A percentile compares a stretch with the other conserved stretches of the same genome.
These are phyloP conservation scores for Alosa alosa DNA, from an alignment of 2,113 vertebrate genomes.

Conservation along the genomic window DNA sequence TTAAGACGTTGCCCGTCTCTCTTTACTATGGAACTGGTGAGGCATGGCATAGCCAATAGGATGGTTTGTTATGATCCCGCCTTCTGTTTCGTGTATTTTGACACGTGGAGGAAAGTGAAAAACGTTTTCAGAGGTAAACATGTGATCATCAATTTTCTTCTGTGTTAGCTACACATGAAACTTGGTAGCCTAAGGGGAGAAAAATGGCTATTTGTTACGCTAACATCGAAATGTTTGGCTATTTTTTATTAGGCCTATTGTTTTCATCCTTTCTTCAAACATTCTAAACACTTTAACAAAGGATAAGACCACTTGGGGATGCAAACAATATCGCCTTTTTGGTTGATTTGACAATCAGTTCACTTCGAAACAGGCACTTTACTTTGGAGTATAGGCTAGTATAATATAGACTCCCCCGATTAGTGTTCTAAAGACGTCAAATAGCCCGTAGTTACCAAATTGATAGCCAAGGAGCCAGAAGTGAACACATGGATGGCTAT, in stretches of 20 bases:
- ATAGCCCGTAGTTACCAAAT: too few relatives aligned
- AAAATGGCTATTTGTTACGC: neutral
- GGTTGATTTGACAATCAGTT: too few relatives aligned
- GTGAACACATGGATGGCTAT: too few relatives aligned
- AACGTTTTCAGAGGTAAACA: neutral
- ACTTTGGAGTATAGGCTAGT: too few relatives aligned
- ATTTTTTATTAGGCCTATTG: neutral
- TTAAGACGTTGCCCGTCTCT: neutral
- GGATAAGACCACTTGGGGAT: too few relatives aligned
- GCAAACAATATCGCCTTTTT: too few relatives aligned
- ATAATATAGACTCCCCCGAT: too few relatives aligned
- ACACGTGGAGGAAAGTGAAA: conserved; percentile 14
- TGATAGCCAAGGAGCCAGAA: too few relatives aligned
- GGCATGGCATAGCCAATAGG: neutral
- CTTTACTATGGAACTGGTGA: neutral
- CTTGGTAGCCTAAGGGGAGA: neutral
- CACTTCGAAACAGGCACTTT: too few relatives aligned
- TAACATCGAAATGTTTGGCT: neutral
- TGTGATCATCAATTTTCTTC: conserved; percentile 4
- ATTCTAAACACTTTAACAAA: too few relatives aligned
- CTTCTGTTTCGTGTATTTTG: conserved; percentile 14
- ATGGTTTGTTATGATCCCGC: conserved; percentile 16
- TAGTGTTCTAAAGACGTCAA: too few relatives aligned
- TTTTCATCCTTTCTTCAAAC: neutral
- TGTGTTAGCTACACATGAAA: neutral